Percentiles rank a stretch among this genome's conserved stretches.
These are phyloP conservation scores for Leptinotarsa juncta DNA, from an alignment of 2,888 invertebrate genomes.

Conservation along the genomic window DNA sequence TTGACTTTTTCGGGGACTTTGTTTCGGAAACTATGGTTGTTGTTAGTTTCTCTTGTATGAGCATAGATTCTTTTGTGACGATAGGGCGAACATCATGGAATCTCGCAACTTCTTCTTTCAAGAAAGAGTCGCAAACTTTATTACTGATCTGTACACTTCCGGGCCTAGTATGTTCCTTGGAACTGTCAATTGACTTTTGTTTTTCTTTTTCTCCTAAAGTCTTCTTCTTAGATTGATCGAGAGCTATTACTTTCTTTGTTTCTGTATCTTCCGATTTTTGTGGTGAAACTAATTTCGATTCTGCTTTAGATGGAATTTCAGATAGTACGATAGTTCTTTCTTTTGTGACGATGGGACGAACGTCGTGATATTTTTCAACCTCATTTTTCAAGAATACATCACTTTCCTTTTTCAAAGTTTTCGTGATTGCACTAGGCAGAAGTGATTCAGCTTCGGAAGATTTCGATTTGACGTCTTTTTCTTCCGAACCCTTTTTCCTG, in stretches of 20 bases:
- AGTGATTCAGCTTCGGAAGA: too few species aligned
- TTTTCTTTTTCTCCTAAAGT: slow-evolving; percentile 31
- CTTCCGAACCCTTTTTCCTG: not conserved
- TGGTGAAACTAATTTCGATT: slow-evolving; percentile 13
- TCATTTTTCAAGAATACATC: not conserved
- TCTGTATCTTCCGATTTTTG: not conserved
- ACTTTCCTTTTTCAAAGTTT: not conserved
- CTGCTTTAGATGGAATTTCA: too few species aligned
- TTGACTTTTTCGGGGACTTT: not conserved
- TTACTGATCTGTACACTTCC: slow-evolving; percentile 1
- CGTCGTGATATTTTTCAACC: not conserved
- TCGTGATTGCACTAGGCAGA: not conserved
- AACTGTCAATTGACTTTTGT: not conserved
- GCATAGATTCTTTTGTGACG: slow-evolving; percentile 23
- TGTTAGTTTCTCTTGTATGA: slow-evolving; percentile 5
- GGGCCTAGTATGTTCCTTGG: not conserved
- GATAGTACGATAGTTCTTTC: too few species aligned
- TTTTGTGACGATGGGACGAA: not conserved
- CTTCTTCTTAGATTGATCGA: slow-evolving; percentile 28
- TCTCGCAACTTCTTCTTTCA: slow-evolving; percentile 47
- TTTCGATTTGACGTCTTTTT: too few species aligned
- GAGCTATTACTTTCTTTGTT: not conserved
- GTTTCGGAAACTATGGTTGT: not conserved
- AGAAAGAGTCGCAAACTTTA: slow-evolving; percentile 30
- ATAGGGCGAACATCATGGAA: slow-evolving; percentile 46